Conservation (phyloP, 2,797 vertebrate genomes). For the Alcedo atthis region DNA sequence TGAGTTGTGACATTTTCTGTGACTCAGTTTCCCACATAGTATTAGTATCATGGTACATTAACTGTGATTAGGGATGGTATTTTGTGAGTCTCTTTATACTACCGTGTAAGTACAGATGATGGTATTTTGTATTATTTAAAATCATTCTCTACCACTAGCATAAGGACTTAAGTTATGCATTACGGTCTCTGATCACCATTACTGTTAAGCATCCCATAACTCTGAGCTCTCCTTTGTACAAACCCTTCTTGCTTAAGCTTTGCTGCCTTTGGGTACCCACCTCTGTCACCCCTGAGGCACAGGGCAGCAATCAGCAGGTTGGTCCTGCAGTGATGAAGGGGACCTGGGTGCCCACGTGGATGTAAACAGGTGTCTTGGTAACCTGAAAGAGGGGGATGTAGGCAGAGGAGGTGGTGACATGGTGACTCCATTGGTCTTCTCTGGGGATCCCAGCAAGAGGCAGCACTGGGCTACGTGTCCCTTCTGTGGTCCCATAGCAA, state of each 20-base stretch:
- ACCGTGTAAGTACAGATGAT: background rate
- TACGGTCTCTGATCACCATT: background rate
- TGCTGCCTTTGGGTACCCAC: background rate
- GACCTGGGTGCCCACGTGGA: background rate
- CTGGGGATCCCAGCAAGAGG: background rate
- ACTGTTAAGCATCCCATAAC: background rate
- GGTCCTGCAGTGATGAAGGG: background rate
- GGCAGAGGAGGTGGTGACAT: background rate
- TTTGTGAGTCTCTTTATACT: background rate
- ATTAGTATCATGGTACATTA: background rate
- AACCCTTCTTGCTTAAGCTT: background rate
- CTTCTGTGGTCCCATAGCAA: background rate
- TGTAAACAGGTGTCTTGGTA: background rate
- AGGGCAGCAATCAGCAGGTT: background rate
- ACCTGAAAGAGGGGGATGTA: rapidly evolving
- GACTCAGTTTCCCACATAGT: background rate
- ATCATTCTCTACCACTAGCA: background rate
- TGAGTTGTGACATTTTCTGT: background rate
- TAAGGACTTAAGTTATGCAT: background rate
- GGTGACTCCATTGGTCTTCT: background rate
- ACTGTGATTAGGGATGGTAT: background rate
- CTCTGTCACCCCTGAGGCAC: background rate
- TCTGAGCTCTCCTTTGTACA: background rate
- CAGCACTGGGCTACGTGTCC: background rate
- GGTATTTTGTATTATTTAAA: background rate